Percentiles rank a stretch among this genome's conserved stretches.
Conservation (phyloP, 1,140 invertebrate genomes). For the Elymnias hypermnestra region DNA sequence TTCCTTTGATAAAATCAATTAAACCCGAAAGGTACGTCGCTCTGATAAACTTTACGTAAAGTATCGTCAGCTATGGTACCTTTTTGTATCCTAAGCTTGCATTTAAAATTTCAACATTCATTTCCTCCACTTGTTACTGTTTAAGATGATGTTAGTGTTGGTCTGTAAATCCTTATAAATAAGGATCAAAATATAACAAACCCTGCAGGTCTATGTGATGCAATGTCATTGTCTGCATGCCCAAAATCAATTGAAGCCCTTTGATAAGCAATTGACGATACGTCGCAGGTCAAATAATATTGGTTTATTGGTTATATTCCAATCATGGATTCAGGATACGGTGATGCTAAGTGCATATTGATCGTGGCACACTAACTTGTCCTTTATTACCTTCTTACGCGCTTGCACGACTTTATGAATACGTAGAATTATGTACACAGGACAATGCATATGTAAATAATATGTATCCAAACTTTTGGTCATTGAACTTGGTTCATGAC, state of each 20-base stretch:
- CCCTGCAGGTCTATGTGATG: slow-evolving; percentile 24
- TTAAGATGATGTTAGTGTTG: background rate
- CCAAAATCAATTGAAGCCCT: slow-evolving; percentile 19
- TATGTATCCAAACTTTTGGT: slow-evolving; percentile 17
- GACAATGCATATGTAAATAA: slow-evolving; percentile 23
- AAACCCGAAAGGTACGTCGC: too few relatives aligned
- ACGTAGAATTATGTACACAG: slow-evolving; percentile 27
- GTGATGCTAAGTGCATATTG: slow-evolving; percentile 37
- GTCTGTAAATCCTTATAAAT: slow-evolving; percentile 1
- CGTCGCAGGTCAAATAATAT: slow-evolving; percentile 17
- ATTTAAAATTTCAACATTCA: slow-evolving; percentile 36
- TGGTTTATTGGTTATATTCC: slow-evolving; percentile 39
- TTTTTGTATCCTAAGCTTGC: too few relatives aligned
- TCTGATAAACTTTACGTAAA: too few relatives aligned
- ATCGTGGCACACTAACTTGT: slow-evolving; percentile 55
- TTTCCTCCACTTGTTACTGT: slow-evolving; percentile 24
- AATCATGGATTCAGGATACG: slow-evolving; percentile 47
- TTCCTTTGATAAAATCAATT: too few relatives aligned
- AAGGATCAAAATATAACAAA: slow-evolving; percentile 8
- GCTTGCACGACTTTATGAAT: slow-evolving; percentile 25
- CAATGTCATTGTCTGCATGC: slow-evolving; percentile 16
- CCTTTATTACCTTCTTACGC: slow-evolving; percentile 42
- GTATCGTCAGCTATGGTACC: too few relatives aligned
- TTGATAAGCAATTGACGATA: background rate
- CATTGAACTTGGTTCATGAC: slow-evolving; percentile 20